phyloP scores from a whole-genome alignment of 2,888 invertebrate species.

The Apeira syringaria region DNA sequence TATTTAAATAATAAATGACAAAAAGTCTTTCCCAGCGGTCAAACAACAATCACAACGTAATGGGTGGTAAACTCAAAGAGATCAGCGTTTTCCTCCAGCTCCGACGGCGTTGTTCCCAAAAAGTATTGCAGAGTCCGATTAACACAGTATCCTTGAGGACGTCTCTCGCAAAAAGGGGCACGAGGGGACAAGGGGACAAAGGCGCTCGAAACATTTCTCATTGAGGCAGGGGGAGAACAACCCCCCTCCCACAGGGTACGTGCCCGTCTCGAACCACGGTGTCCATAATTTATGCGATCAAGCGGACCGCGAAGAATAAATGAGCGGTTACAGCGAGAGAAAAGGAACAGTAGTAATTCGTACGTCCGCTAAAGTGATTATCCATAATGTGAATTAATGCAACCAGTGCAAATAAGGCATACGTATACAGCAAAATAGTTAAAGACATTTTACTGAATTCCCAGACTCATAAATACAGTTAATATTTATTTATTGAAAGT shows the following conservation, averaged over 20 bases:
- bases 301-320: constrained; percentile 78
- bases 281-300: constrained; percentile 80
- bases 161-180: constrained; percentile 75
- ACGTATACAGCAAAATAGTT: too few relatives aligned
- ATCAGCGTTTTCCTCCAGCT: constrained; percentile 55
- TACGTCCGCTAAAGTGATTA: constrained; percentile 36
- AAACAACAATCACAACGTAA: constrained; percentile 33
- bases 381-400: constrained; percentile 18
- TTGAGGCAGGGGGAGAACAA: constrained; percentile 48
- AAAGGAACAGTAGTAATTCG: constrained; percentile 63
- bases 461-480: too few relatives aligned
- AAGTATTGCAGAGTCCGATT: constrained; percentile 72
- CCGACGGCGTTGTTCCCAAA: constrained; percentile 55
- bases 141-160: constrained; percentile 81
- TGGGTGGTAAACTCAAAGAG: constrained; percentile 37
- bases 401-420: constrained; percentile 3
- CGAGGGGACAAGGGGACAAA: constrained; percentile 64
- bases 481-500: too few relatives aligned
- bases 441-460: too few relatives aligned
- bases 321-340: constrained; percentile 61
- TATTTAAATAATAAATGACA: not conserved
- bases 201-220: constrained; percentile 73
- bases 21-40: constrained; percentile 6
- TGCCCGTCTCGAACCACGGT: constrained; percentile 62
- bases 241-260: constrained; percentile 45